These are phyloP conservation scores for Hydropsyche betteni DNA, from an alignment of 2,888 invertebrate species.

Conservation along the genomic window DNA sequence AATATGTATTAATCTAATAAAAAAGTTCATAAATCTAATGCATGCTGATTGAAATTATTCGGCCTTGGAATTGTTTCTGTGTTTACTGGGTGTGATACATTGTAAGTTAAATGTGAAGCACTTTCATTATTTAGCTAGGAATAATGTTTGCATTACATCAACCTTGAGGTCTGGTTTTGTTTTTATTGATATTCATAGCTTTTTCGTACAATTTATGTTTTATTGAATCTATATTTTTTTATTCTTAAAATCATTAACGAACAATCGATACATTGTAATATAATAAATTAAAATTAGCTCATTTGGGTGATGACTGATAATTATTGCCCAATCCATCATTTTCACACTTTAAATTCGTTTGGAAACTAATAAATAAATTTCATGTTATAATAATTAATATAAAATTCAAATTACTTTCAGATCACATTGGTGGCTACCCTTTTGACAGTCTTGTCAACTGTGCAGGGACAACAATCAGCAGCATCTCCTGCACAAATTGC, in stretches of 20 bases:
- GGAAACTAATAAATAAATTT: too few relatives aligned
- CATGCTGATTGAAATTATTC: too few relatives aligned
- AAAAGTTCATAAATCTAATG: too few relatives aligned
- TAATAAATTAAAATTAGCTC: too few relatives aligned
- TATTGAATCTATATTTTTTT: too few relatives aligned
- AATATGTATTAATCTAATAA: too few relatives aligned
- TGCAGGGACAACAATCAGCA: conserved; percentile 53
- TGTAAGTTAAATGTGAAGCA: background rate
- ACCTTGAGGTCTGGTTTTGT: conserved; percentile 3
- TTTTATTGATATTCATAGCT: too few relatives aligned
- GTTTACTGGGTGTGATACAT: too few relatives aligned
- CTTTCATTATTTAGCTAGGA: background rate
- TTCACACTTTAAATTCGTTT: background rate
- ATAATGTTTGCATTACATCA: background rate
- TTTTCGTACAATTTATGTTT: too few relatives aligned
- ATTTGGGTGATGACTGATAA: background rate
- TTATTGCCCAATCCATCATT: background rate
- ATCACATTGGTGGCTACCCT: conserved; percentile 40
- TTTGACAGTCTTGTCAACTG: conserved; percentile 28
- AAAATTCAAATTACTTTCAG: conserved; percentile 38
- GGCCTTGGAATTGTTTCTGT: too few relatives aligned
- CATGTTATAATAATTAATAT: background rate
- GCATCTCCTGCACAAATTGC: conserved; percentile 61
- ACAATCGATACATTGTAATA: too few relatives aligned
- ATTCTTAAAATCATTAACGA: too few relatives aligned